These are phyloP conservation scores for Gymnoscopelus microlampas DNA, from an alignment of 2,797 vertebrate species.

Conservation along the genomic window DNA sequence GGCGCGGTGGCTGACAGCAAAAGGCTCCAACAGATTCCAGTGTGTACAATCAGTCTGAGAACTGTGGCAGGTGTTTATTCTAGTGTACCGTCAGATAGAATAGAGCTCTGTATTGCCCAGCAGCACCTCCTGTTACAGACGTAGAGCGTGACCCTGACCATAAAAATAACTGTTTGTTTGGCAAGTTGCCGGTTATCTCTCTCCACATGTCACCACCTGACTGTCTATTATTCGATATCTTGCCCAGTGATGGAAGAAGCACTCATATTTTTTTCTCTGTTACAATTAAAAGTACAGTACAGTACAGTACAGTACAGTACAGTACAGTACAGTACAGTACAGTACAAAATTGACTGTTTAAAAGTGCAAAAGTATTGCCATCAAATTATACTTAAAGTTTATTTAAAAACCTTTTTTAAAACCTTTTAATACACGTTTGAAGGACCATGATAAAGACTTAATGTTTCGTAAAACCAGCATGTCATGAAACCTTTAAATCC, in stretches of 20 bases:
- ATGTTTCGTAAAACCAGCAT: no score
- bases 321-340: no score
- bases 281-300: no score
- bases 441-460: no score
- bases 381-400: no score
- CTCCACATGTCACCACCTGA: conserved; percentile 38
- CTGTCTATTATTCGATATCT: conserved; percentile 12
- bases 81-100: conserved; percentile 48
- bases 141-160: conserved; percentile 48
- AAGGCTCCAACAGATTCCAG: conserved; percentile 15
- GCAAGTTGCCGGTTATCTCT: conserved; percentile 50
- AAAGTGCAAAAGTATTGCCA: no score
- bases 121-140: conserved; percentile 47
- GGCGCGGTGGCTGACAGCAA: neutral
- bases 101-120: conserved; percentile 45
- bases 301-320: no score
- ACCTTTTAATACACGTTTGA: no score
- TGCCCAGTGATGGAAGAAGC: neutral
- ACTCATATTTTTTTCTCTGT: no score
- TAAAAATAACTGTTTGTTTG: conserved; percentile 61
- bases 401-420: no score
- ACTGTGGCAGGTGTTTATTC: conserved; percentile 71
- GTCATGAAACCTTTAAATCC: no score
- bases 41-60: conserved; percentile 71
- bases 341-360: no score